Evolutionary conservation across 2,113 vertebrate genomes (phyloP).

Genomic region (Clarias macrocephalus): DNA sequence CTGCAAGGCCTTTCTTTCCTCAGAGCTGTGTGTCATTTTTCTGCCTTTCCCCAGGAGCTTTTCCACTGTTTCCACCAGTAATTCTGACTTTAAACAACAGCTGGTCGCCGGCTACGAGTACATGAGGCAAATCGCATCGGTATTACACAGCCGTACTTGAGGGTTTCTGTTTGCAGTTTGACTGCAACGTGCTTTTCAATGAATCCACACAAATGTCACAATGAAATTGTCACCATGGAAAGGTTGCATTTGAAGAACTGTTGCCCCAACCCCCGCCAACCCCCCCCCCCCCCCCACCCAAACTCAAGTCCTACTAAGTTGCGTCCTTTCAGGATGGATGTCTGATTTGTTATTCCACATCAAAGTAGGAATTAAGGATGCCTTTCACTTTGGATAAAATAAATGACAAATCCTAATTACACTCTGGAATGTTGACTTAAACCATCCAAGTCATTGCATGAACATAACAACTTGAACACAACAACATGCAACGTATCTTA

Average conservation of each 20-base stretch:
- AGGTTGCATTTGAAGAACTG: not conserved
- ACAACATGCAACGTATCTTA: not conserved
- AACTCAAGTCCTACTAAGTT: not conserved
- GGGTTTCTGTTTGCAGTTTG: slow-evolving; percentile 49
- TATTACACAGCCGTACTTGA: slow-evolving; percentile 43
- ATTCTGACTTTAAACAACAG: slow-evolving; percentile 49
- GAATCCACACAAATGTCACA: slow-evolving; percentile 31
- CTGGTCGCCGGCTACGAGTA: slow-evolving; percentile 47
- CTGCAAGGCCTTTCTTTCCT: slow-evolving; percentile 12
- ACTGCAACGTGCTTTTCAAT: slow-evolving; percentile 42
- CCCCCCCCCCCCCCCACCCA: too few species aligned
- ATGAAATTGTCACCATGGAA: slow-evolving; percentile 36
- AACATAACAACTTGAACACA: not conserved
- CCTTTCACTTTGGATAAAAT: not conserved
- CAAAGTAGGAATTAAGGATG: not conserved
- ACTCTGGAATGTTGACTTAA: not conserved
- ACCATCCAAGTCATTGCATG: not conserved
- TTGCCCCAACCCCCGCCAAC: not conserved
- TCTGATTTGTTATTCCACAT: slow-evolving; percentile 1
- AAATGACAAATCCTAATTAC: not conserved
- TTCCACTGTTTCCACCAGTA: slow-evolving; percentile 33
- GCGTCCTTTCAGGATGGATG: not conserved
- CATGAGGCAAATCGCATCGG: slow-evolving; percentile 48
- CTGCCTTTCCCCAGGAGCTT: slow-evolving; percentile 21
- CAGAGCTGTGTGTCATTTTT: slow-evolving; percentile 9